phyloP scores from a whole-genome alignment of 2,113 vertebrate species.

The Rousettus leschenaultii region DNA sequence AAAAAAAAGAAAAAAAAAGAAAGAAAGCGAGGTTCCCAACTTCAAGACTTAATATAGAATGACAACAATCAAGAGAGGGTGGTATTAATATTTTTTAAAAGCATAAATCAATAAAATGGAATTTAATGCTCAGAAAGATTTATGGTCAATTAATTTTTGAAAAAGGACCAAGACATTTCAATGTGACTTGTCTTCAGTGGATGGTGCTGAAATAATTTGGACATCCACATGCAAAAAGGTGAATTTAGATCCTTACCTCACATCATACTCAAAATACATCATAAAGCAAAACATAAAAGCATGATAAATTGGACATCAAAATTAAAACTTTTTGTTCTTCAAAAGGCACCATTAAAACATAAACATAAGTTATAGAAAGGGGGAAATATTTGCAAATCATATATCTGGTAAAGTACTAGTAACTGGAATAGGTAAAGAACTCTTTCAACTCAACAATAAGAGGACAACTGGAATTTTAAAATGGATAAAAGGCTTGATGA shows the following conservation, averaged over 20 bases:
- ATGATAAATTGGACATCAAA: neutral
- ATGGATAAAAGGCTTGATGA: neutral
- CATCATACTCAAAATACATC: neutral
- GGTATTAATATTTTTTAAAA: neutral
- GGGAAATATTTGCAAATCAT: neutral
- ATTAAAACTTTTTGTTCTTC: neutral
- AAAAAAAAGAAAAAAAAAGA: neutral
- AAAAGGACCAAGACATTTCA: conserved; percentile 18
- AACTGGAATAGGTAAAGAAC: neutral
- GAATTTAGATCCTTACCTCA: neutral
- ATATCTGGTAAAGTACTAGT: neutral
- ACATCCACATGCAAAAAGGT: neutral
- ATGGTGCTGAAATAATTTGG: neutral
- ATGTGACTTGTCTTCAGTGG: neutral
- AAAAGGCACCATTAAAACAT: neutral
- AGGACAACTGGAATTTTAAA: neutral
- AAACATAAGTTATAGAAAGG: neutral
- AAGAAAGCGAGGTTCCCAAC: neutral
- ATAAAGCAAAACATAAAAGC: neutral
- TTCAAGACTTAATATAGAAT: neutral
- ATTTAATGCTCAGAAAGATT: neutral
- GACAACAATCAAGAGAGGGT: neutral
- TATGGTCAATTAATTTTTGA: conserved; percentile 27
- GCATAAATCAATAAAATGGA: neutral
- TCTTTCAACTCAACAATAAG: neutral